Conservation (phyloP, 2,113 vertebrate genomes). For the Phylloscopus trochiloides region DNA sequence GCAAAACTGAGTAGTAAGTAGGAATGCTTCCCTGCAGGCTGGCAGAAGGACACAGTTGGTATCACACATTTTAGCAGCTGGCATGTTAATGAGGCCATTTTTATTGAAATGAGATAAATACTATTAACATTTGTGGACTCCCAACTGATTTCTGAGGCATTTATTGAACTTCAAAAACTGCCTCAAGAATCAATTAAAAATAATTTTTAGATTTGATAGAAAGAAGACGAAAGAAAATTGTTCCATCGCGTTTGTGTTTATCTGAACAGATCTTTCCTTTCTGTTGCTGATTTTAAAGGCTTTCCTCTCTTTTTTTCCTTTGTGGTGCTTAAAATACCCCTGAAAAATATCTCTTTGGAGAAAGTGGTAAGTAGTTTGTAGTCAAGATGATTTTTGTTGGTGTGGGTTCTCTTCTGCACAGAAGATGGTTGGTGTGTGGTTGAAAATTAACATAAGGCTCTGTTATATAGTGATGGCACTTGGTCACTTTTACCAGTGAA, state of each 20-base stretch:
- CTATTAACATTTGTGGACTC: constrained; percentile 67
- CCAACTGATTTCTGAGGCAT: constrained; percentile 66
- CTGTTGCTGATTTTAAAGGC: background rate
- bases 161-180: constrained; percentile 70
- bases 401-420: rapidly evolving
- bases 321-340: background rate
- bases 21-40: constrained; percentile 54
- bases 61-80: constrained; percentile 68
- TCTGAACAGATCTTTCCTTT: constrained; percentile 13
- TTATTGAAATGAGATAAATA: constrained; percentile 70
- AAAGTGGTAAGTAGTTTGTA: background rate
- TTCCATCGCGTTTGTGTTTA: background rate
- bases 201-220: constrained; percentile 52
- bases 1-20: constrained; percentile 42
- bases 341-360: background rate
- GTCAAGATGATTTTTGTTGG: background rate
- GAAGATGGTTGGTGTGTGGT: background rate
- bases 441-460: background rate
- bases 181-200: constrained; percentile 68
- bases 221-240: background rate
- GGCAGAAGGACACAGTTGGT: constrained; percentile 58
- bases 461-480: background rate
- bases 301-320: background rate
- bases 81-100: constrained; percentile 73
- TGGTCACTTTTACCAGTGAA: background rate